Evolutionary conservation across 2,888 invertebrate species (phyloP).

Genomic region (Torymus aiolomorphi): DNA sequence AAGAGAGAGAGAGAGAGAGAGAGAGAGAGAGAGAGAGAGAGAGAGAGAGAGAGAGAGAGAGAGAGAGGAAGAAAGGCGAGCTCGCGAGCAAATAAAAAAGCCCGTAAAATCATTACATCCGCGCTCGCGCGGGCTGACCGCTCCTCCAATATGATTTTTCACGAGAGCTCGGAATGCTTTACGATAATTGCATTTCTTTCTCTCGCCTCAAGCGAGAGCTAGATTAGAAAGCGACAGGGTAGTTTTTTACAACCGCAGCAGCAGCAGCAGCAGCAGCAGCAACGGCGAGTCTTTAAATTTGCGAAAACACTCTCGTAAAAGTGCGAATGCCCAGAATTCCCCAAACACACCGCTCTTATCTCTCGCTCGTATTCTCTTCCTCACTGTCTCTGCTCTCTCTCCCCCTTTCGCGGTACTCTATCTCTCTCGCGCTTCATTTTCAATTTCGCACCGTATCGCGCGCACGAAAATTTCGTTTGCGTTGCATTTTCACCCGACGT

Average conservation of each 20-base stretch:
- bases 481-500: slow-evolving; percentile 28
- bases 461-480: slow-evolving; percentile 40
- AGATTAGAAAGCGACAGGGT: slow-evolving; percentile 53
- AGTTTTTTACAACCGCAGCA: slow-evolving; percentile 60
- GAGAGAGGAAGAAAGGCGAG: slow-evolving; percentile 7
- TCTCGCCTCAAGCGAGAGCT: neutral
- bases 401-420: slow-evolving; percentile 42
- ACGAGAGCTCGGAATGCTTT: slow-evolving; percentile 32
- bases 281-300: slow-evolving; percentile 57
- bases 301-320: slow-evolving; percentile 63
- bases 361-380: slow-evolving; percentile 30
- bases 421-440: slow-evolving; percentile 38
- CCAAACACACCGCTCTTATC: slow-evolving; percentile 29
- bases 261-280: too few species aligned
- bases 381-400: slow-evolving; percentile 45
- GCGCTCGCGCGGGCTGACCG: neutral
- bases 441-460: slow-evolving; percentile 31
- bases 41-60: neutral
- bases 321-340: slow-evolving; percentile 54
- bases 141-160: slow-evolving; percentile 33
- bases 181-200: slow-evolving; percentile 51
- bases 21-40: neutral
- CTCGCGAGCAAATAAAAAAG: neutral
- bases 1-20: neutral
- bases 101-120: slow-evolving; percentile 34